These are phyloP conservation scores for Semicossyphus pulcher DNA, from an alignment of 2,113 vertebrate genomes.

Conservation along the genomic window DNA sequence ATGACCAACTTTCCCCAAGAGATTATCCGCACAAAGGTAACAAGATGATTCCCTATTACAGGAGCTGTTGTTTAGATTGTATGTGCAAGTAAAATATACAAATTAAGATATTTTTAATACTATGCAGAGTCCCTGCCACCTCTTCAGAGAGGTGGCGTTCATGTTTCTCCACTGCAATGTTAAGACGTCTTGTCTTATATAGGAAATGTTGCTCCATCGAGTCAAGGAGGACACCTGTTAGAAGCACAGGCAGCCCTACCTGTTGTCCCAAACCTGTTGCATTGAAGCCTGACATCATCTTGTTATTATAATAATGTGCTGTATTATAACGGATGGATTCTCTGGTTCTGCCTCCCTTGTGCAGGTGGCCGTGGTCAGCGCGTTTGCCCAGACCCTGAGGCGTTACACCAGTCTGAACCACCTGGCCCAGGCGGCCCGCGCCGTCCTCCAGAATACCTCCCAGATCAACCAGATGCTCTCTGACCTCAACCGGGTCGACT, in stretches of 20 bases:
- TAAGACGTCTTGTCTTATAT: too few species aligned
- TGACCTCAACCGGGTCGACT: conserved; percentile 98
- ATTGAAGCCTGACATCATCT: too few species aligned
- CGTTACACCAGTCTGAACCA: conserved; percentile 98
- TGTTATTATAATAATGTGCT: neutral
- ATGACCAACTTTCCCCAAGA: conserved; percentile 95
- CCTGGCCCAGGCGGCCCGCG: conserved; percentile 94
- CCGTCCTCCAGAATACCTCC: conserved; percentile 97
- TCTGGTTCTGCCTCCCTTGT: neutral
- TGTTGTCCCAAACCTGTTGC: neutral
- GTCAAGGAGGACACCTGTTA: too few species aligned
- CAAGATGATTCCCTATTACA: too few species aligned
- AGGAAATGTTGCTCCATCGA: too few species aligned
- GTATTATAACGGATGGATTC: neutral
- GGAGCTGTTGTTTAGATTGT: neutral
- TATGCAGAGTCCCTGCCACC: too few species aligned
- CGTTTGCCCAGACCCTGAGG: conserved; percentile 94
- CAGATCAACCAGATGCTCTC: conserved; percentile 99
- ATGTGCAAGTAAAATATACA: neutral
- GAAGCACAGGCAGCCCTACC: too few species aligned
- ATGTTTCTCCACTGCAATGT: too few species aligned
- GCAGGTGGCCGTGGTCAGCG: conserved; percentile 94
- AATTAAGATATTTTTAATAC: too few species aligned
- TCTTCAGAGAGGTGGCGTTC: too few species aligned
- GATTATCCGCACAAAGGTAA: conserved; percentile 94